Conservation (phyloP, 2,888 invertebrate genomes). For the Galerucella pusilla region DNA sequence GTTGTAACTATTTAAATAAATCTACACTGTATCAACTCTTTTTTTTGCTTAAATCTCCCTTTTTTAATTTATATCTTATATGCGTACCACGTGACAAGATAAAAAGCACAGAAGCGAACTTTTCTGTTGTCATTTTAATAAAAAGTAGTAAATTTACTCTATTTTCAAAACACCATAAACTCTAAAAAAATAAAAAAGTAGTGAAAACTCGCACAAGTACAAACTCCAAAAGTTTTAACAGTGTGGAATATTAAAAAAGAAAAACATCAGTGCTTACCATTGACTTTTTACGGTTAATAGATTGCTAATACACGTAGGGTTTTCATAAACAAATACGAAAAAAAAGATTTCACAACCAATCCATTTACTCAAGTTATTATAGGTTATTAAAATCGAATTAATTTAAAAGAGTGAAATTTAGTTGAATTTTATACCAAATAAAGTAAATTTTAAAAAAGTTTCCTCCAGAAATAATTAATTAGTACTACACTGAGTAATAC, state of each 20-base stretch:
- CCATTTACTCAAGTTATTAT: too few relatives aligned
- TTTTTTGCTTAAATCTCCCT: too few relatives aligned
- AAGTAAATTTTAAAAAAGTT: too few relatives aligned
- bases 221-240: slow-evolving; percentile 27
- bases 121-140: slow-evolving; percentile 6
- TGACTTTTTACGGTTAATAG: slow-evolving; percentile 2
- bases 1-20: background rate
- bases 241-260: slow-evolving; percentile 19
- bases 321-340: background rate
- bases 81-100: slow-evolving; percentile 17
- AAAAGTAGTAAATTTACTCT: slow-evolving; percentile 6
- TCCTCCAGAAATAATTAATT: too few relatives aligned
- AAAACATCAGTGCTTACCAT: slow-evolving; percentile 19
- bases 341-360: background rate
- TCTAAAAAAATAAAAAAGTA: slow-evolving; percentile 31
- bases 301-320: slow-evolving; percentile 2
- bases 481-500: too few relatives aligned
- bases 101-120: background rate
- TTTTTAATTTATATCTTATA: background rate
- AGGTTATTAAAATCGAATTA: too few relatives aligned
- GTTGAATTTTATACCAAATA: too few relatives aligned
- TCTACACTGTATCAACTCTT: background rate
- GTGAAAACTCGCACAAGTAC: slow-evolving; percentile 35
- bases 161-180: slow-evolving; percentile 31
- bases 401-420: too few relatives aligned